Evolutionary conservation across 2,888 invertebrate genomes (phyloP), one percentile per base, ranked within the genome.

Genomic region (Tenthredo distinguenda): DNA sequence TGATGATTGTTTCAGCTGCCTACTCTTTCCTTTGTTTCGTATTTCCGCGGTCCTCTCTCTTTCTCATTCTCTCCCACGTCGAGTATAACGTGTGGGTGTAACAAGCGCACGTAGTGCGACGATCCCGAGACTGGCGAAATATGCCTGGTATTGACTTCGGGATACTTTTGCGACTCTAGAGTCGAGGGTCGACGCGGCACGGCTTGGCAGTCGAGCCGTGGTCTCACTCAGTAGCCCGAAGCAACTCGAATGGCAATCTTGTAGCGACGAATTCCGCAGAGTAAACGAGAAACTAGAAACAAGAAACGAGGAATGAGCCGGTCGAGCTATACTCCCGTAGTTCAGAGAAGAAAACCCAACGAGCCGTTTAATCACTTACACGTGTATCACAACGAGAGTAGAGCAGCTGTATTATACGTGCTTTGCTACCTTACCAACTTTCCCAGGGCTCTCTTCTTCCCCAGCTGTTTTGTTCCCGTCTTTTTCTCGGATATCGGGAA

Each of bases 341-440:
- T 21, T 62, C 26, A 21, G 1, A 62, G 12, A 62, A 62, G 62
- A 62, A 21, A 26, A 62, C 21, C 21, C 26, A 31, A 62, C 26
- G 21, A 74, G 43, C 21, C n/a, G 43, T 74, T 74, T 74, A 43
- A 74, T 74, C 72, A 74, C 43, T 43, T 31, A 43, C 72, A 74
- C 72, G 43, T 43, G 72, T 71, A 21, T 74, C 21, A 43, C 40
- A 43, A 21, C 68, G 10, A 43, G 72, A 43, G 1, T 43, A 43
- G 43, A 74, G 72, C 40, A 43, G 43, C 43, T 21, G 43, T 31
- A 26, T 74, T 74, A 55, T 55, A 43, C 9, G 43, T 43, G 43
- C 72, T 74, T 74, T 74, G 21, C 72, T 43, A 34, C 34, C 34
- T 68, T 18, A 68, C 34, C 68, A 26, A 68, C 68, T 34, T 68